Base-by-base conservation (phyloP, 2,113 vertebrate species). In the Hemiprocne comata region DNA sequence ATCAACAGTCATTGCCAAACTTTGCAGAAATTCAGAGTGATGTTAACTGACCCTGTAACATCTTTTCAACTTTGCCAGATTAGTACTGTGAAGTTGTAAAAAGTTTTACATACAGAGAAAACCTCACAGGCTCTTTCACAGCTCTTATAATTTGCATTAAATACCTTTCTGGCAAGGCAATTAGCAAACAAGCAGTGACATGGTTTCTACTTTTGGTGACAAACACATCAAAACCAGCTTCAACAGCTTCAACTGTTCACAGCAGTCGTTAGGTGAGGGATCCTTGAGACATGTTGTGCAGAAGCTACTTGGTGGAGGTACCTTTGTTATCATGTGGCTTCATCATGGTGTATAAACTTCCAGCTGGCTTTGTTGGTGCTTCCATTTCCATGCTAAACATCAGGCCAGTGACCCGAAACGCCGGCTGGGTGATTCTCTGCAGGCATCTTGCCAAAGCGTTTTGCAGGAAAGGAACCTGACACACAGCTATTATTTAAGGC, bases 401-500 rank as follows among this genome's bases (percentile, higher is more conserved):
- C 6, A 15, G 89, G 90, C 33, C 78, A 85, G 38, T 95, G 97
- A 95, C 65, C 91, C 3, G 33, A 74, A 28, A 54, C 64, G 50
- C 5, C 55, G 44, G n/a, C 85, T 61, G 82, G 69, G 76, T 92
- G 85, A 80, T 36, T 84, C 87, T 95, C 71, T 18, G 46, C 72
- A 79, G 93, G 93, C 81, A 66, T 38, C 76, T 88, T 96, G 94
- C 93, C 94, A 97, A 55, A 92, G 62, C 11, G 16, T 86, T 97
- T 97, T 93, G 88, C 65, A 92, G 69, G 61, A 73, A 90, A 73
- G 95, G 91, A 93, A 98, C 91, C 94, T 72, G 86, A 97, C 55
- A 79, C 48, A 9, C 44, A 44, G 71, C 94, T 92, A 31, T 96
- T 85, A n/a, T 60, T 94, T 74, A 67, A 93, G 75, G 82, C 20